phyloP scores from a whole-genome alignment of 2,113 vertebrate genomes.

The Alligator mississippiensis region DNA sequence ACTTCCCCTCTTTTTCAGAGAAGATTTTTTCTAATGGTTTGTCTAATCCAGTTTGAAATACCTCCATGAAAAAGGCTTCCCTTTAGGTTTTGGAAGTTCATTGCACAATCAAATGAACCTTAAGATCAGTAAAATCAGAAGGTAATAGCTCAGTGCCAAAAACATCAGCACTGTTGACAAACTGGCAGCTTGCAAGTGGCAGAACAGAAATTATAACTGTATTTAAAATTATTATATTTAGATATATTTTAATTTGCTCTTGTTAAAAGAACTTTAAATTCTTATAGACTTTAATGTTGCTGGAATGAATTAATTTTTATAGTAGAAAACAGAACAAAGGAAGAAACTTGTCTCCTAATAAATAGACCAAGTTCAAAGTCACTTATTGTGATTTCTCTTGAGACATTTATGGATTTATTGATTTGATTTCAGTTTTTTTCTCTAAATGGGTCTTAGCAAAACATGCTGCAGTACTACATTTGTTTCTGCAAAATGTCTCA shows the following conservation, averaged over 20 bases:
- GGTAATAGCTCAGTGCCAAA: background rate
- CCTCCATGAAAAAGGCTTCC: background rate
- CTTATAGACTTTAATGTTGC: background rate
- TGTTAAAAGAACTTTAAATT: background rate
- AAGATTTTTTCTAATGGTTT: constrained; percentile 2
- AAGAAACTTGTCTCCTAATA: background rate
- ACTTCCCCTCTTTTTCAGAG: background rate
- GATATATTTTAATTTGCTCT: background rate
- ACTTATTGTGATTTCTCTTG: background rate
- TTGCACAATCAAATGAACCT: background rate
- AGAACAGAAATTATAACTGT: constrained; percentile 3
- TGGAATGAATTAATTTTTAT: background rate
- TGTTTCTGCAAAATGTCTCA: background rate
- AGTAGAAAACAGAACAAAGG: background rate
- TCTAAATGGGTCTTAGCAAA: background rate
- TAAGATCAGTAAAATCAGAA: background rate
- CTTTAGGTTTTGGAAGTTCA: background rate
- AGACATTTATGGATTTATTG: background rate
- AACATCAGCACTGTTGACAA: background rate
- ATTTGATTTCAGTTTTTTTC: background rate
- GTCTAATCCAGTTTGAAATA: background rate
- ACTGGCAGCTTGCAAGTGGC: background rate
- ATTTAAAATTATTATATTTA: background rate
- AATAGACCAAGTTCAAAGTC: background rate
- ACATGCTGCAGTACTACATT: fast-evolving